Evolutionary conservation across 2,888 invertebrate genomes (phyloP), one percentile per base, ranked within the genome.

Genomic region (Oligia fasciuncula): DNA sequence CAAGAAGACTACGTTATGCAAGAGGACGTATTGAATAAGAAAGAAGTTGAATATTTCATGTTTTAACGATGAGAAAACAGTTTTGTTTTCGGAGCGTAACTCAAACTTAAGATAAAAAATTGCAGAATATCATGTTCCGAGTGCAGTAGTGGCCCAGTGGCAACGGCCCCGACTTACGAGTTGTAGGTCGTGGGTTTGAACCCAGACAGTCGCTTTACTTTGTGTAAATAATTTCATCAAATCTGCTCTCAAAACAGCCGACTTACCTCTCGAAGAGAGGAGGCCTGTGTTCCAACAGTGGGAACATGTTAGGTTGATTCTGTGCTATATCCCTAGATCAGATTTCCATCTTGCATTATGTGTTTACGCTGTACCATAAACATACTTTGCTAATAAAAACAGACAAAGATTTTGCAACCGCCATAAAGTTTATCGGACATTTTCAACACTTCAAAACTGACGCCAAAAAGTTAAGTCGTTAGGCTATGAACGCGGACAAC

Each of bases 391-490:
- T 40, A 23, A 40, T 4, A n/a, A 29, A 35, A 40, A 46, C 3
- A 35, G 17, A 62, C n/a, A 67, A 67, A 49, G 40, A 71, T 63
- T 71, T 79, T 51, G 35, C 57, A 65, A 65, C 78, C 9, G 4
- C 11, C 40, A 57, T 68, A 54, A 49, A 68, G 62, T 65, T 46
- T 54, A 29, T 66, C 29, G 17, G 19, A 54, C 8, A 79, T 29
- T 80, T 79, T 66, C 17, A 84, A 73, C 51, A 54, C 11, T 63
- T 51, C 9, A 74, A 69, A 75, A 83, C 62, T 63, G 62, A 43
- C 14, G 72, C 43, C 74, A 86, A 75, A 85, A 86, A 84, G 74
- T 86, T 86, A 54, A 51, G 69, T 84, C 86, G 40, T 84, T 84
- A 72, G 23, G 69, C 65, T 70, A 78, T 69, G 74, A 63, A 72